Percentiles rank a stretch among this genome's conserved stretches.
These are phyloP conservation scores for Euschistus heros DNA, from an alignment of 1,140 invertebrate genomes.

Conservation along the genomic window DNA sequence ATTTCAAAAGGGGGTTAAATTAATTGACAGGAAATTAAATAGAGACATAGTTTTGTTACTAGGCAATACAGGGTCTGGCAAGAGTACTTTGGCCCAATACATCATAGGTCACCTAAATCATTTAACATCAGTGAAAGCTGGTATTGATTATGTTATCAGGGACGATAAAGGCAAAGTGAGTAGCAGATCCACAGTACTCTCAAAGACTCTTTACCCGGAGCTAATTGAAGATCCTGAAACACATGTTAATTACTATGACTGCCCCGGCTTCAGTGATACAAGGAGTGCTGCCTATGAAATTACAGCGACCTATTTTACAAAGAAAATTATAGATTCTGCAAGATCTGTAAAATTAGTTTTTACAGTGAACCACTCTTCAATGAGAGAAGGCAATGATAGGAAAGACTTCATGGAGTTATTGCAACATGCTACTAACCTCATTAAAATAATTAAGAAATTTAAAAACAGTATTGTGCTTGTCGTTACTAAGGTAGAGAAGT, in stretches of 20 bases:
- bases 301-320: slow-evolving; percentile 26
- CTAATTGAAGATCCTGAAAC: slow-evolving; percentile 8
- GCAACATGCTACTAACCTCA: slow-evolving; percentile 16
- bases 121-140: background rate
- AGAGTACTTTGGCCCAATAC: background rate
- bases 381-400: background rate
- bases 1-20: too few species aligned
- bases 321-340: slow-evolving; percentile 8
- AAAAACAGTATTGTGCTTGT: slow-evolving; percentile 24
- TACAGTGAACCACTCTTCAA: background rate
- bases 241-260: slow-evolving; percentile 25
- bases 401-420: background rate
- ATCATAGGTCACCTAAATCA: background rate
- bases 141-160: background rate
- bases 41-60: background rate
- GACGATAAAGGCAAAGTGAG: background rate
- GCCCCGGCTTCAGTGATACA: slow-evolving; percentile 30
- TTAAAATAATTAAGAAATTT: slow-evolving; percentile 25
- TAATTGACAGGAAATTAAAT: background rate
- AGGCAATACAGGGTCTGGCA: background rate
- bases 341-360: background rate
- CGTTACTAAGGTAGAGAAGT: slow-evolving; percentile 28
- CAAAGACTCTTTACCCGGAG: background rate
- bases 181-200: background rate
- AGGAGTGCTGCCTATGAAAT: slow-evolving; percentile 25